These are phyloP conservation scores for Azorinus chamasolen DNA, from an alignment of 2,888 invertebrate species.

Conservation along the genomic window DNA sequence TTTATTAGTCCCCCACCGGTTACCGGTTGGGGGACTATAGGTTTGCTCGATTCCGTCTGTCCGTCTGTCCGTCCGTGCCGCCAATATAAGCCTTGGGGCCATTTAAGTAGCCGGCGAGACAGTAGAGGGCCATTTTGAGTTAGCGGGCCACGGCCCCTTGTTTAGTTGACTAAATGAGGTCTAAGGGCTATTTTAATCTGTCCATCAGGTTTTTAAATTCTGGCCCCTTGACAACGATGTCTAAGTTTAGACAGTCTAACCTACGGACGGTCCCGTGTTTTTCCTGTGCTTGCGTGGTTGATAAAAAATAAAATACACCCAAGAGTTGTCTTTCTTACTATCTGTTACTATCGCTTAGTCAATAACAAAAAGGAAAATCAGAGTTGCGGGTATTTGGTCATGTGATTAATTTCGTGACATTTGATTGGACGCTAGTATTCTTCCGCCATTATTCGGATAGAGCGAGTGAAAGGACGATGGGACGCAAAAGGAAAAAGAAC, in stretches of 20 bases:
- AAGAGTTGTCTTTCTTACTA: no score
- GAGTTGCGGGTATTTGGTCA: no score
- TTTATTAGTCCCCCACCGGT: no score
- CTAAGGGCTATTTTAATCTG: conserved; percentile 1
- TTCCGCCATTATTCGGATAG: no score
- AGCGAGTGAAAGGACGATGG: no score
- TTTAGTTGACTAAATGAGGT: conserved; percentile 1
- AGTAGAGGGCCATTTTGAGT: neutral
- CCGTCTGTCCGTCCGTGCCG: neutral
- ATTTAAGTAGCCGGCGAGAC: neutral
- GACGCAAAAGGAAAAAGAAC: no score
- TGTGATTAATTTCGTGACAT: no score
- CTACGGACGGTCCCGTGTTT: conserved; percentile 2
- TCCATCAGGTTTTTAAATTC: neutral
- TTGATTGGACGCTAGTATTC: no score
- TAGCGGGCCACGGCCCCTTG: conserved; percentile 1
- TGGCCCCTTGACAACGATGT: conserved; percentile 1
- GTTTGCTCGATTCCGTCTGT: no score
- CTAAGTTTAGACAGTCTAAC: conserved; percentile 2
- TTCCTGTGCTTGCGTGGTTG: conserved; percentile 3
- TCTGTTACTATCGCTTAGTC: no score
- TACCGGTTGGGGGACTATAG: no score
- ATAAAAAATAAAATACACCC: neutral
- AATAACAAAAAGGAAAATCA: no score
- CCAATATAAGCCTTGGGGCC: neutral